Evolutionary conservation across 2,888 invertebrate genomes (phyloP).

Genomic region (Steinernema scapterisci): DNA sequence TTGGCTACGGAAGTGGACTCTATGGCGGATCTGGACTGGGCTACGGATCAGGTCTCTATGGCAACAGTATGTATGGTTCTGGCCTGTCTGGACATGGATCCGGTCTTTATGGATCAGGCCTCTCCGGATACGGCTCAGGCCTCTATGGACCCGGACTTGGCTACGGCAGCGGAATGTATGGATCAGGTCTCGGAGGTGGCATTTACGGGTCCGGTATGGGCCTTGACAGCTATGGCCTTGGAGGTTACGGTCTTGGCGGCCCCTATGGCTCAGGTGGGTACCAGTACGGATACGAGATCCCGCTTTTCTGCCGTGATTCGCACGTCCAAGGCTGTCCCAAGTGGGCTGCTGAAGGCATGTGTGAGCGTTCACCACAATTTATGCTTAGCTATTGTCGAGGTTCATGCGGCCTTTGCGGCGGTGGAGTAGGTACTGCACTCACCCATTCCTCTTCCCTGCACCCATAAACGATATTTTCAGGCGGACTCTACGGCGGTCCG

Average conservation of each 20-base stretch:
- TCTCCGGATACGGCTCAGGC: neutral
- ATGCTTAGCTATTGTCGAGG: conserved; percentile 40
- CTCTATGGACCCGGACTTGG: neutral
- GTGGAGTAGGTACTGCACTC: conserved; percentile 28
- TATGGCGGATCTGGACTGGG: neutral
- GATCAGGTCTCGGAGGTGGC: neutral
- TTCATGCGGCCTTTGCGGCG: conserved; percentile 37
- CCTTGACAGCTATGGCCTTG: neutral
- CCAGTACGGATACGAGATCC: neutral
- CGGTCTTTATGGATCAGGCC: neutral
- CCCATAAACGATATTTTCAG: neutral
- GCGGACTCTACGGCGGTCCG: neutral
- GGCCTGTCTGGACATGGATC: neutral
- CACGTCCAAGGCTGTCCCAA: conserved; percentile 40
- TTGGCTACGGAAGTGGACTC: neutral
- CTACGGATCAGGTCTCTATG: neutral
- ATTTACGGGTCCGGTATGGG: neutral
- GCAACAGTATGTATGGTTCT: neutral
- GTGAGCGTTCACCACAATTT: conserved; percentile 37
- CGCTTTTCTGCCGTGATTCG: conserved; percentile 38
- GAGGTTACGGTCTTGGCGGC: neutral
- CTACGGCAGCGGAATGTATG: conserved; percentile 8
- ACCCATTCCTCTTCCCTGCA: neutral
- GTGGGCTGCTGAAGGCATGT: conserved; percentile 37
- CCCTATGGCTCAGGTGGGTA: conserved; percentile 8